These are phyloP conservation scores for Synanthedon myopaeformis DNA, from an alignment of 2,888 invertebrate species.

Conservation along the genomic window DNA sequence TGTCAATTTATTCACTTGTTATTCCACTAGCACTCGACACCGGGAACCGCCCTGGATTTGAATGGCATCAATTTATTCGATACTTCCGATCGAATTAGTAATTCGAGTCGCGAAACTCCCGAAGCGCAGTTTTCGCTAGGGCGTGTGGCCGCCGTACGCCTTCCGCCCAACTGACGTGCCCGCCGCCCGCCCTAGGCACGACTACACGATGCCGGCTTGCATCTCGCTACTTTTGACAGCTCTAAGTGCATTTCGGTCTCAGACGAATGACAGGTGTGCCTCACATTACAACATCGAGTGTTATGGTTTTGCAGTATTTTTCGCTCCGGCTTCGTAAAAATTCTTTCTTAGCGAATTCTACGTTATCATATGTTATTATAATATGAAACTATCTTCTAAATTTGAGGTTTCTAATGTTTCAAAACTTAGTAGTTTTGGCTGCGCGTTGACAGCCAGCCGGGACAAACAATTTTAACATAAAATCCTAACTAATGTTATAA, in stretches of 20 bases:
- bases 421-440: no score
- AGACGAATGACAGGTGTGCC: background rate
- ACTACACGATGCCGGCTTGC: background rate
- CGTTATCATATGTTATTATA: no score
- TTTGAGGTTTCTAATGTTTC: no score
- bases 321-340: no score
- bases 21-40: background rate
- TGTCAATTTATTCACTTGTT: background rate
- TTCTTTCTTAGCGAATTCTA: no score
- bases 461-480: no score
- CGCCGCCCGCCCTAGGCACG: conserved; percentile 9
- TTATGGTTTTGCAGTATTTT: background rate
- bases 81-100: conserved; percentile 6
- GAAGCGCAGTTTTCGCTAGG: background rate
- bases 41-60: background rate
- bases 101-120: conserved; percentile 4
- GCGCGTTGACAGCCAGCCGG: no score
- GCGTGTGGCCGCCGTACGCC: conserved; percentile 41
- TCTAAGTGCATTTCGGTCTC: background rate
- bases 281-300: background rate
- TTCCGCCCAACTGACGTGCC: conserved; percentile 47
- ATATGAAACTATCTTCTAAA: no score
- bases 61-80: conserved; percentile 3
- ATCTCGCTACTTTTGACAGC: background rate
- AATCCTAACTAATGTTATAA: no score